These are phyloP conservation scores for Papilio demoleus DNA, from an alignment of 2,888 invertebrate genomes.

Conservation along the genomic window DNA sequence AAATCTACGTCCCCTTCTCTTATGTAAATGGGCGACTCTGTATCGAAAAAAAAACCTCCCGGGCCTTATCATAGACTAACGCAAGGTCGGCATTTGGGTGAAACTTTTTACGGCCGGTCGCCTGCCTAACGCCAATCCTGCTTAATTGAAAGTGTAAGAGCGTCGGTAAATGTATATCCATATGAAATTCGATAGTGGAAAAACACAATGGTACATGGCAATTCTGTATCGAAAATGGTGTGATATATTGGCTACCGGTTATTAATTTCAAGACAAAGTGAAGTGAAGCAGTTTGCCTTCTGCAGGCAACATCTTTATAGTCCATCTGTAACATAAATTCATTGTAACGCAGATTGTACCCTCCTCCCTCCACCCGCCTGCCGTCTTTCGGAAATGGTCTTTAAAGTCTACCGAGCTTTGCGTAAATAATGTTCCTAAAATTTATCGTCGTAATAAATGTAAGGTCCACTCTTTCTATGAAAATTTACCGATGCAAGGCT, in stretches of 20 bases:
- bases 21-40: too few species aligned
- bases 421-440: slow-evolving; percentile 81
- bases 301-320: slow-evolving; percentile 52
- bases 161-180: too few species aligned
- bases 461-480: slow-evolving; percentile 77
- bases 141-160: too few species aligned
- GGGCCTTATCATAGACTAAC: too few species aligned
- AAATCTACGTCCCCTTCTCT: too few species aligned
- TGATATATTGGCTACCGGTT: slow-evolving; percentile 32
- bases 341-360: slow-evolving; percentile 71
- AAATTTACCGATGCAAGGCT: slow-evolving; percentile 70
- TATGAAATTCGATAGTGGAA: too few species aligned
- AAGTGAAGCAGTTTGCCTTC: slow-evolving; percentile 31
- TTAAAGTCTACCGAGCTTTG: slow-evolving; percentile 80
- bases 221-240: slow-evolving; percentile 27
- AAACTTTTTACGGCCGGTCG: too few species aligned
- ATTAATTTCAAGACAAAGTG: slow-evolving; percentile 39
- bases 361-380: slow-evolving; percentile 50
- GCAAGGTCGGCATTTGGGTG: too few species aligned
- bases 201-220: too few species aligned
- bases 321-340: slow-evolving; percentile 73
- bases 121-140: too few species aligned
- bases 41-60: too few species aligned
- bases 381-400: slow-evolving; percentile 77
- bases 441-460: slow-evolving; percentile 81